phyloP scores from a whole-genome alignment of 2,888 invertebrate genomes.

The Parelbella ahira region DNA sequence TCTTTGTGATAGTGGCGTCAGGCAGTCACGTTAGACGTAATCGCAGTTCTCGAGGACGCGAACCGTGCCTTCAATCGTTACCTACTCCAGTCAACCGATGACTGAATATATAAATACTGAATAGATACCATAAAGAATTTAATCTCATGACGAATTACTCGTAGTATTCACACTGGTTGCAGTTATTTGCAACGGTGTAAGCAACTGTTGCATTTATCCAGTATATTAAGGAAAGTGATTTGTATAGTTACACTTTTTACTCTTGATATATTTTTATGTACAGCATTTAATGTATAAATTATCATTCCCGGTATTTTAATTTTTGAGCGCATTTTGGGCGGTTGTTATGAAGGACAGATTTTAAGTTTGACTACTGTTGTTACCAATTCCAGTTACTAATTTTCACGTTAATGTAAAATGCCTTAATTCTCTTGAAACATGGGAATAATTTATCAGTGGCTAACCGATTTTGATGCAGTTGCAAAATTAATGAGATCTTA shows the following conservation, averaged over 20 bases:
- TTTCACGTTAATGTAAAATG: constrained; percentile 11
- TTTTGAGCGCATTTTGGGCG: constrained; percentile 32
- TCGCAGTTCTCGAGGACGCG: constrained; percentile 43
- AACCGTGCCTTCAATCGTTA: constrained; percentile 55
- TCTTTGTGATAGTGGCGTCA: constrained; percentile 76
- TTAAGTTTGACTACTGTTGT: constrained; percentile 55
- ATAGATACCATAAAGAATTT: constrained; percentile 44
- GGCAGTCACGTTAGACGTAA: constrained; percentile 73
- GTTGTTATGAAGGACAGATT: constrained; percentile 33
- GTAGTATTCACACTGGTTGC: constrained; percentile 60
- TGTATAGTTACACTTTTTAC: constrained; percentile 69
- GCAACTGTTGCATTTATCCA: constrained; percentile 73
- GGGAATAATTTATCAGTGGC: too few relatives aligned
- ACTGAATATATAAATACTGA: constrained; percentile 23
- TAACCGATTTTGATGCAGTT: too few relatives aligned
- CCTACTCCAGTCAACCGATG: constrained; percentile 45
- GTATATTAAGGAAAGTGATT: constrained; percentile 68
- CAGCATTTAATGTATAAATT: constrained; percentile 67
- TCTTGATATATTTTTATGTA: constrained; percentile 59
- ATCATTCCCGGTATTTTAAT: constrained; percentile 64
- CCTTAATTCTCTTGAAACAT: constrained; percentile 2
- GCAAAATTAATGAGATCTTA: too few relatives aligned
- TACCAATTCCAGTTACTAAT: constrained; percentile 74
- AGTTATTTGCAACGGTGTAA: constrained; percentile 49
- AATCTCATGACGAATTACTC: constrained; percentile 54